Base-by-base conservation (phyloP, 2,888 invertebrate genomes). In the Leucoma salicis region DNA sequence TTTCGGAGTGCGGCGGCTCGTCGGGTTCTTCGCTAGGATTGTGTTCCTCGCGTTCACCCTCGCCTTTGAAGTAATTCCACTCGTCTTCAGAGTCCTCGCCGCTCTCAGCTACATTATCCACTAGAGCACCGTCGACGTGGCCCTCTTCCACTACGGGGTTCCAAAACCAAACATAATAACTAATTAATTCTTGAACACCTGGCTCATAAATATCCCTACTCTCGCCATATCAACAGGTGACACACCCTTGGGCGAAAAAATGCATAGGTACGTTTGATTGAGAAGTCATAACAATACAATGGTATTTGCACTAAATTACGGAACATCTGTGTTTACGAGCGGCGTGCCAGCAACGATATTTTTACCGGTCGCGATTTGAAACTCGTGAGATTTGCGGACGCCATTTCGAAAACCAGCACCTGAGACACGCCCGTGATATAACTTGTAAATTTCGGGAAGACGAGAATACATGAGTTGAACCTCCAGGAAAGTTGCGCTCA, bases 41-140 rank as follows among this genome's bases (percentile, higher is more conserved):
- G 43, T 90, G 89, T 55, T 92, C 78, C 63, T 92, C 92, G 64
- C 77, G 92, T 53, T 93, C 92, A 50, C 92, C 91, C 68, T 93
- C 93, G 63, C 92, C 92, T 74, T 92, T 92, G 79, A 92, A 93
- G 78, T 95, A 96, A 80, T 96, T 95, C 95, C 95, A 96, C 93
- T 96, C 96, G 93, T 95, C 96, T 85, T 95, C 95, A 59, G 94
- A 94, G 60, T 94, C 94, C 63, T 94, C 94, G 68, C 93, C 92
- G 68, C 92, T 94, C 81, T 94, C 94, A 72, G 91, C 93, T 92
- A 93, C 93, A 92, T 94, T 94, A 89, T 94, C 94, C 84, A 92
- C 90, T 77, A 92, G 71, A 61, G 76, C 79, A 63, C 83, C 88
- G 82, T 86, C 88, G 58, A 84, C 81, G 79, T 87, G 85, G 84